Conservation (phyloP, 2,113 vertebrate species). For the Ceyx cyanopectus region DNA sequence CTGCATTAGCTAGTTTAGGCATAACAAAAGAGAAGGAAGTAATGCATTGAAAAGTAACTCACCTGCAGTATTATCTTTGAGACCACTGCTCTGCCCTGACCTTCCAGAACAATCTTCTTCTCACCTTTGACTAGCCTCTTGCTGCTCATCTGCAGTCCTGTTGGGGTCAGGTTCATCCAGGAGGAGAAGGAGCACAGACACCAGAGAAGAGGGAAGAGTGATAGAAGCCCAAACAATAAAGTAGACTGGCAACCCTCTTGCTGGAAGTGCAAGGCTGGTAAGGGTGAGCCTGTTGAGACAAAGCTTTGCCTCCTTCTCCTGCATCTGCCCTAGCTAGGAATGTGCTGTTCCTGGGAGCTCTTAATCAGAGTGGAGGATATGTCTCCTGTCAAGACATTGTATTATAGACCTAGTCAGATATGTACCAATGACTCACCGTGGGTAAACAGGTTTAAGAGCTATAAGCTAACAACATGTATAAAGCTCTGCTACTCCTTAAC, state of each 20-base stretch:
- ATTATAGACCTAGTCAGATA: background rate
- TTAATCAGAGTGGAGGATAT: background rate
- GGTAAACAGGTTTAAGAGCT: background rate
- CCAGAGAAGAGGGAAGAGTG: background rate
- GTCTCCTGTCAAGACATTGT: background rate
- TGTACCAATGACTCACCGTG: background rate
- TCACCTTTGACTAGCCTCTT: background rate
- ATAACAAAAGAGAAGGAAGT: background rate
- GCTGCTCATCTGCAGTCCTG: accelerated
- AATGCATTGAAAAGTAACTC: background rate
- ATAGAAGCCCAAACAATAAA: background rate
- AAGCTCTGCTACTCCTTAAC: background rate
- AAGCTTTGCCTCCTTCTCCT: background rate
- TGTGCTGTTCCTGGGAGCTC: background rate
- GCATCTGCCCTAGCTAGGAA: background rate
- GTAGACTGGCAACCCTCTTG: background rate
- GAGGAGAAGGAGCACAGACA: background rate
- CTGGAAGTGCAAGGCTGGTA: background rate
- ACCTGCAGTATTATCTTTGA: background rate
- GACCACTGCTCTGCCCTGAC: background rate
- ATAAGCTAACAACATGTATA: background rate
- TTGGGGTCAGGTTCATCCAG: accelerated
- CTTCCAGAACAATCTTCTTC: background rate
- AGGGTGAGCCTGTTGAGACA: background rate
- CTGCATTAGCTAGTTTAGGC: background rate